Evolutionary conservation across 2,888 invertebrate species (phyloP).

Genomic region (Cerceris ruficornis): DNA sequence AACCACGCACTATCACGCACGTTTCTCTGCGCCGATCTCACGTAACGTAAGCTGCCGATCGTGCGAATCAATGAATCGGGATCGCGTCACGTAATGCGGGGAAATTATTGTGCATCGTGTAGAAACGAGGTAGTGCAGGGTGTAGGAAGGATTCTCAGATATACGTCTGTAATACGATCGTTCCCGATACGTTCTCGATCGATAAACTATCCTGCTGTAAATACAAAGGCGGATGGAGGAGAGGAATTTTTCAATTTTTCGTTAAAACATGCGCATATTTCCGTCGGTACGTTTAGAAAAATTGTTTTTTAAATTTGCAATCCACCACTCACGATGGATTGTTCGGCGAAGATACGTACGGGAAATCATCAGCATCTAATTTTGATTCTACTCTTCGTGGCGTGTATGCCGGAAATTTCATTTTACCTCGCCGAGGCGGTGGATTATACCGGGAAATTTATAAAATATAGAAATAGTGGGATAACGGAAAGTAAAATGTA

Average conservation of each 20-base stretch:
- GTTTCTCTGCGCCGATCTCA: not conserved
- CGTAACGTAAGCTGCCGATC: slow-evolving; percentile 26
- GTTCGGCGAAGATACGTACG: no score
- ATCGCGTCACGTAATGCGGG: slow-evolving; percentile 54
- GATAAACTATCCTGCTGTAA: slow-evolving; percentile 27
- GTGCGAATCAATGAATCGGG: slow-evolving; percentile 50
- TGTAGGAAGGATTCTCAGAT: slow-evolving; percentile 2
- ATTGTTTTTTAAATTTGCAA: no score
- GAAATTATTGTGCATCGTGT: slow-evolving; percentile 52
- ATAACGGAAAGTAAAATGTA: no score
- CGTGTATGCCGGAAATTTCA: no score
- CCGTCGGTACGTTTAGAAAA: no score
- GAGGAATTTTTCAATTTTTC: not conserved
- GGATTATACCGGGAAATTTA: no score
- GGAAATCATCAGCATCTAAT: no score
- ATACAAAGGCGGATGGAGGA: slow-evolving; percentile 20
- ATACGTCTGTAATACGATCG: slow-evolving; percentile 39
- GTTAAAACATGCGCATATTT: not conserved
- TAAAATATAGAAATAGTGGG: no score
- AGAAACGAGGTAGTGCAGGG: slow-evolving; percentile 14
- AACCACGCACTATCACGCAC: not conserved
- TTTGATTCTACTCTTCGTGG: no score
- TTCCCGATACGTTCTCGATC: slow-evolving; percentile 35
- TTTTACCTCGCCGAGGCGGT: no score
- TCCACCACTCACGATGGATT: no score